Conservation (phyloP, 2,888 invertebrate species). For the Oscheius sp. region DNA sequence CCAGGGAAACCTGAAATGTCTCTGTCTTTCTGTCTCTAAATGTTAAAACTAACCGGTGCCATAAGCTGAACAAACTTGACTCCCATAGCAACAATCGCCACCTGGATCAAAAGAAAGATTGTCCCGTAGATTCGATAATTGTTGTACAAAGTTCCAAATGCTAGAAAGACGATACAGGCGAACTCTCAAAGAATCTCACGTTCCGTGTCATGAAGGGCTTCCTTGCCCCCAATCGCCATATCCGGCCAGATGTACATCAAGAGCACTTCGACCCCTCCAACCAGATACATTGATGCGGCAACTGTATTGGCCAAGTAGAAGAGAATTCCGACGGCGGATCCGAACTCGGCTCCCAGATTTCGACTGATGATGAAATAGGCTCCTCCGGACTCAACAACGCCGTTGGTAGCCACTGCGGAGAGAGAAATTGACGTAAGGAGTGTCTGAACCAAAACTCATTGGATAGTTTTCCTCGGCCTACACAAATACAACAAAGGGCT, state of each 20-base stretch:
- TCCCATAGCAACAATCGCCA: slow-evolving; percentile 86
- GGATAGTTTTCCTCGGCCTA: slow-evolving; percentile 61
- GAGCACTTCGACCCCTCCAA: slow-evolving; percentile 79
- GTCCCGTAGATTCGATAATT: slow-evolving; percentile 98
- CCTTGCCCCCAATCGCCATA: slow-evolving; percentile 69
- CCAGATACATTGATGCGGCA: slow-evolving; percentile 98
- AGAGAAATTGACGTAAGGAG: slow-evolving; percentile 86
- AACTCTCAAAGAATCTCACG: slow-evolving; percentile 2
- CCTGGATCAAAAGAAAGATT: slow-evolving; percentile 87
- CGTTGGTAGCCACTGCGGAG: slow-evolving; percentile 99
- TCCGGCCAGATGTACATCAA: slow-evolving; percentile 70
- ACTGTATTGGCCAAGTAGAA: slow-evolving; percentile 98
- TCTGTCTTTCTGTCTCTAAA: background rate
- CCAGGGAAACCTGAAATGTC: slow-evolving; percentile 81
- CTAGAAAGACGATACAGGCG: slow-evolving; percentile 21
- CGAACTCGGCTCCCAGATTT: slow-evolving; percentile 91
- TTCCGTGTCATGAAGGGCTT: slow-evolving; percentile 65
- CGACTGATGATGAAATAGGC: slow-evolving; percentile 99
- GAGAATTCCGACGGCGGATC: slow-evolving; percentile 97
- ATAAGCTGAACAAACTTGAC: slow-evolving; percentile 99
- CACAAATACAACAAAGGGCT: slow-evolving; percentile 79
- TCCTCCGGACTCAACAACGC: slow-evolving; percentile 93
- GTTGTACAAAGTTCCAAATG: slow-evolving; percentile 83
- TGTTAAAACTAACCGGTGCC: slow-evolving; percentile 81
- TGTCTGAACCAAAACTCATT: slow-evolving; percentile 72